A percentile compares a stretch with the other conserved stretches of the same genome.
These are phyloP conservation scores for Idaea aversata DNA, from an alignment of 2,888 invertebrate species.

Conservation along the genomic window DNA sequence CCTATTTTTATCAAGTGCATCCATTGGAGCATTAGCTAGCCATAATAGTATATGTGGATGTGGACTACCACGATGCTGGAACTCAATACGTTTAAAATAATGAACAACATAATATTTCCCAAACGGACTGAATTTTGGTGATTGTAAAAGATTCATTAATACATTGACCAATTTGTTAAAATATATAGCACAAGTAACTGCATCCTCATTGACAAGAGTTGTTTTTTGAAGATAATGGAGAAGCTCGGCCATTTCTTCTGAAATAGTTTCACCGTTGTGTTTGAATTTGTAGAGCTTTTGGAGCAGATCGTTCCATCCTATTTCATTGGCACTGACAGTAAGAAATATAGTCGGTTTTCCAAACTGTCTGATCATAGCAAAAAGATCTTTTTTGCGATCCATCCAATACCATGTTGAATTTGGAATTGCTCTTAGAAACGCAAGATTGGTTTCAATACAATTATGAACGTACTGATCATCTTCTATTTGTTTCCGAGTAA, in stretches of 20 bases:
- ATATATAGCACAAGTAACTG: conserved; percentile 31
- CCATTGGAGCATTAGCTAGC: conserved; percentile 38
- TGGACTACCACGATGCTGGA: conserved; percentile 39
- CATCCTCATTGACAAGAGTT: conserved; percentile 32
- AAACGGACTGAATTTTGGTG: conserved; percentile 35
- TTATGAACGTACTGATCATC: conserved; percentile 33
- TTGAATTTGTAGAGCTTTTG: conserved; percentile 16
- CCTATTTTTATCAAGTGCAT: conserved; percentile 18
- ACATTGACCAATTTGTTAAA: conserved; percentile 42
- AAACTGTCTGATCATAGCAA: conserved; percentile 47
- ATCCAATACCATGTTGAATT: conserved; percentile 42
- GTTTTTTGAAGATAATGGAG: conserved; percentile 20
- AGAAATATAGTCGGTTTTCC: conserved; percentile 45
- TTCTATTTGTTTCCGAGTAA: conserved; percentile 37
- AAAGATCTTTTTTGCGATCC: conserved; percentile 38
- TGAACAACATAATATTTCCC: conserved; percentile 31
- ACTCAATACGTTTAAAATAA: conserved; percentile 41
- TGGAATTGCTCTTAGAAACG: conserved; percentile 37
- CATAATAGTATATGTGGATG: conserved; percentile 37
- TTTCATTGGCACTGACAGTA: conserved; percentile 45
- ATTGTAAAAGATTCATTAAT: conserved; percentile 31
- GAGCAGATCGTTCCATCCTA: conserved; percentile 32
- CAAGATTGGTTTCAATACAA: conserved; percentile 33
- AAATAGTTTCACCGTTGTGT: not conserved
- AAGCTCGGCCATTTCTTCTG: conserved; percentile 9